Base-by-base conservation (phyloP, 2,113 vertebrate genomes). In the Herpetotheres cachinnans region DNA sequence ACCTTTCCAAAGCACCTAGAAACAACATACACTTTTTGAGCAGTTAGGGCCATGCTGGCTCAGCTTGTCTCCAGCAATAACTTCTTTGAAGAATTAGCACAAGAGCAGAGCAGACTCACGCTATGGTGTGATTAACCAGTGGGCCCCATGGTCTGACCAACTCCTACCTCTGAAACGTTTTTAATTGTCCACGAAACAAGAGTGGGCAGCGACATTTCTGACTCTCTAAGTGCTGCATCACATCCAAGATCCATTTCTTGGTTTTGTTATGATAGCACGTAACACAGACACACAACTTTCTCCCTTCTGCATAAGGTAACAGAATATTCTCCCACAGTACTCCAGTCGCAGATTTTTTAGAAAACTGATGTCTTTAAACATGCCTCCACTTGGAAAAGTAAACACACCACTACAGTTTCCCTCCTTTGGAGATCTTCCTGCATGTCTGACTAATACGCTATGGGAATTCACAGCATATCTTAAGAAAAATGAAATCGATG, bases 71-170 rank as follows among this genome's bases (percentile, higher is more conserved):
- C 46, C 65, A 42, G 44, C 55, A 63, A 20, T 6, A 36, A 11
- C n/a, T n/a, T 36, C 13, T 74, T 56, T 18, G 18, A 50, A 61
- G 46, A 73, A 42, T 3, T 2, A 90, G 47, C 47, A 32, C 21
- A 49, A 47, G 79, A 83, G 10, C 30, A 73, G 44, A 38, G 38
- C 25, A 69, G 49, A 36, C 7, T 44, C 32, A 3, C 29, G 20
- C 19, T 71, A 6, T 12, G 38, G 19, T 25, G 38, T 40, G 50
- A 71, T 54, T 26, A 55, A 47, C n/a, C 29, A 46, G 21, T 15
- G 19, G 17, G 18, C 5, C 24, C 38, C 46, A 38, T 0, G 0
- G 9, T 12, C 61, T 58, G 29, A 47, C 36, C 2, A 1, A 19
- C 54, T 78, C 38, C n/a, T 66, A 46, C 13, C 14, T 74, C 62